Conservation (phyloP, 2,888 invertebrate species). For the Spodoptera exigua region DNA sequence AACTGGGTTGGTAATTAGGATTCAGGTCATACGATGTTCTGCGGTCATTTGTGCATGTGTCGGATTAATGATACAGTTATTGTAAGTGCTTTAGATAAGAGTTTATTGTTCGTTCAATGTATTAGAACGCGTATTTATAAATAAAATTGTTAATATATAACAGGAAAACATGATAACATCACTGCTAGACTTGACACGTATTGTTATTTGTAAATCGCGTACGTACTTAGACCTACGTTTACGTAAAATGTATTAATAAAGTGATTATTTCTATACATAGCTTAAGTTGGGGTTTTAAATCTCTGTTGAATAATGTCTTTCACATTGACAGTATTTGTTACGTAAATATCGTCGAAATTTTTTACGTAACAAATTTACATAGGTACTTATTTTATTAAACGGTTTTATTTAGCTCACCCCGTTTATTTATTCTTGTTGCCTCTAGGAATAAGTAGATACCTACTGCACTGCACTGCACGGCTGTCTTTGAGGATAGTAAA, state of each 20-base stretch:
- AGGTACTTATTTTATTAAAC: too few species aligned
- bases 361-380: too few species aligned
- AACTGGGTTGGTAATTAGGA: conserved; percentile 27
- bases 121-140: conserved; percentile 2
- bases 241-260: neutral
- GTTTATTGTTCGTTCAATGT: conserved; percentile 8
- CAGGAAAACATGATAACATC: conserved; percentile 34
- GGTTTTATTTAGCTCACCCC: too few species aligned
- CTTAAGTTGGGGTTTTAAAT: too few species aligned
- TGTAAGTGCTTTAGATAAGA: conserved; percentile 39
- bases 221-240: neutral
- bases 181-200: neutral
- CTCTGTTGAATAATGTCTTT: too few species aligned
- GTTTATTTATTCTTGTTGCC: too few species aligned
- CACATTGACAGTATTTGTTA: too few species aligned
- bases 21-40: conserved; percentile 30
- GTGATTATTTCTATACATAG: too few species aligned
- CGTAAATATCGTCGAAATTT: too few species aligned
- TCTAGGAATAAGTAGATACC: too few species aligned
- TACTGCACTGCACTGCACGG: too few species aligned
- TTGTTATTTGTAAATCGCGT: conserved; percentile 6
- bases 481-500: too few species aligned
- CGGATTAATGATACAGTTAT: conserved; percentile 24
- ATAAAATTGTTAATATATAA: conserved; percentile 1
- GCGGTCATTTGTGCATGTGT: conserved; percentile 41